Base-by-base conservation (phyloP, 92 coral and sea anemone species). In the Zoanthus sansibaricus region DNA sequence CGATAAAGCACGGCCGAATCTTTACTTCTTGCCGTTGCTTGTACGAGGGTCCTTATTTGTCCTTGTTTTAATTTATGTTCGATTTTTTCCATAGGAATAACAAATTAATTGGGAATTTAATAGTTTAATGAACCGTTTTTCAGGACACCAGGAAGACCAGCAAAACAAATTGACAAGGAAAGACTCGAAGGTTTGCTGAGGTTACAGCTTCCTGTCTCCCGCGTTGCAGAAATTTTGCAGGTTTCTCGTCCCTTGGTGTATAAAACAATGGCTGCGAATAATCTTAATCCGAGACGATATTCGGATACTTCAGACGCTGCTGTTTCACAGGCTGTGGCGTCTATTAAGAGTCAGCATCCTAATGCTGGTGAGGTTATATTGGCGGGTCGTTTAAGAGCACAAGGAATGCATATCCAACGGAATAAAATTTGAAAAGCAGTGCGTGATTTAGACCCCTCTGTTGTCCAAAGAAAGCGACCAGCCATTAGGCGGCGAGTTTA, bases 351-450 rank as follows among this genome's bases (percentile, higher is more conserved):
- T 37, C 68, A 49, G 49, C 84, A 86, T 48, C 89, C 84, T 18
- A 74, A 86, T 46, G 90, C 90, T 62, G 90, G 86, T 62, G 90
- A 87, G 56, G 52, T 55, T n/a, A 87, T 87, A 86, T 74, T 87
- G 9, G 46, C 37, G 72, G 90, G 90, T 47, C 86, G 79, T 55
- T 68, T 79, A 52, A 44, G 86, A 70, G 90, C 90, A 14, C 79
- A 61, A 44, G 90, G 86, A 67, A 45, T 87, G 13, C 90, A 78
- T 55, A 71, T 78, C 9, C 86, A 87, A 58, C 78, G 86, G 4
- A 31, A 62, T 47, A 77, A 84, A 71, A 75, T 78, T 17, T 46
- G 90, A 44, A 21, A 42, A 30, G 76, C 89, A 42, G 77, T 86
- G 7, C 84, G 68, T 75, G 64, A 62, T 3, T 56, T 16, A 72